Percentiles rank a stretch among this genome's conserved stretches.
Evolutionary conservation across 2,113 vertebrate genomes (phyloP).

Genomic region (Sturnira hondurensis): DNA sequence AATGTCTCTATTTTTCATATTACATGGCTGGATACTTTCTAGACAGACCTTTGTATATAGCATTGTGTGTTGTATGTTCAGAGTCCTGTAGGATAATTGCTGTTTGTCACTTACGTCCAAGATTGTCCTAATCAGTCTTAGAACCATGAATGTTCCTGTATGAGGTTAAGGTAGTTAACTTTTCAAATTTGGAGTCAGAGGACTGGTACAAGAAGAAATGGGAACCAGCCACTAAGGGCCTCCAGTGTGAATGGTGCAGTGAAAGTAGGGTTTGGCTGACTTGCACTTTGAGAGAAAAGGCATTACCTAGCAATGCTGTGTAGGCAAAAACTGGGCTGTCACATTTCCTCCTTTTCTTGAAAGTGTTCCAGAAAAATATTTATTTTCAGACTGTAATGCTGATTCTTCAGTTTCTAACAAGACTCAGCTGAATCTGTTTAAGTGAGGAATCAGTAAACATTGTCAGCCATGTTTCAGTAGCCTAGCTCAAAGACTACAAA

Average conservation of each 20-base stretch:
- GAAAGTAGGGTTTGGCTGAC: conserved; percentile 42
- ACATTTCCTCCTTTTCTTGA: conserved; percentile 20
- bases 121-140: neutral
- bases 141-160: neutral
- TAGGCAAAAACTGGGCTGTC: conserved; percentile 31
- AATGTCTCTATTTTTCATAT: no score
- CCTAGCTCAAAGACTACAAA: neutral
- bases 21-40: neutral
- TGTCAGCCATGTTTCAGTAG: neutral
- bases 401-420: conserved; percentile 20
- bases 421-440: conserved; percentile 31
- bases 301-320: conserved; percentile 22
- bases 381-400: conserved; percentile 31
- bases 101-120: neutral
- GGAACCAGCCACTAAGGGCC: neutral
- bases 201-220: conserved; percentile 35
- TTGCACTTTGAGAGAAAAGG: conserved; percentile 13
- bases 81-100: neutral
- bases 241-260: neutral
- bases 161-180: neutral
- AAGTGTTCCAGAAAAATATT: conserved; percentile 41
- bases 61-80: neutral
- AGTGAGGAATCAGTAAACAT: neutral
- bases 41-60: neutral
- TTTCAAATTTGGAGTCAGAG: conserved; percentile 10